Evolutionary conservation across 2,113 vertebrate species (phyloP).

Genomic region (Hippotragus niger): DNA sequence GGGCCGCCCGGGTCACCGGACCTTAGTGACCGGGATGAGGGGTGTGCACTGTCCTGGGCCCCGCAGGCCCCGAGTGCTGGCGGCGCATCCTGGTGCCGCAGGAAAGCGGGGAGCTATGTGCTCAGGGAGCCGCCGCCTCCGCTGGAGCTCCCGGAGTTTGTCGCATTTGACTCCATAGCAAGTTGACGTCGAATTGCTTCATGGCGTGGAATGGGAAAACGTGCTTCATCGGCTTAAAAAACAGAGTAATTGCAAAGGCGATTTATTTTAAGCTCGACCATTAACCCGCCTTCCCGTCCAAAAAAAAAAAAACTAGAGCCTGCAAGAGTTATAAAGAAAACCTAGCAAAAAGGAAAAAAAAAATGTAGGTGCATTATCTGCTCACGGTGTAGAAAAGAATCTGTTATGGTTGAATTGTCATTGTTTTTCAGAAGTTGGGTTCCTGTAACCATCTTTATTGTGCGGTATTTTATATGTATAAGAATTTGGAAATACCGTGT

Average conservation of each 20-base stretch:
- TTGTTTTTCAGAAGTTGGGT: slow-evolving; percentile 57
- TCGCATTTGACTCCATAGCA: slow-evolving; percentile 62
- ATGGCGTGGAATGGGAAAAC: slow-evolving; percentile 16
- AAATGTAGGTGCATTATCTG: not conserved
- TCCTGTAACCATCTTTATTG: slow-evolving; percentile 49
- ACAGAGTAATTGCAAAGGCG: not conserved
- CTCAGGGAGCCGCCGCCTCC: slow-evolving; percentile 27
- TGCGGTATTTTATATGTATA: slow-evolving; percentile 24
- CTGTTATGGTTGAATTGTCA: not conserved
- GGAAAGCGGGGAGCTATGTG: slow-evolving; percentile 4
- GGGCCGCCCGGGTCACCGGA: not conserved
- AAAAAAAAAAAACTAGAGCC: not conserved
- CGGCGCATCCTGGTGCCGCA: slow-evolving; percentile 1
- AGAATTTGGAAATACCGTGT: slow-evolving; percentile 40
- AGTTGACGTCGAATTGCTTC: slow-evolving; percentile 62
- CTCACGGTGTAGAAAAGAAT: not conserved
- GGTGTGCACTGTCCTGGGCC: not conserved
- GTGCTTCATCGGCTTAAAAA: not conserved
- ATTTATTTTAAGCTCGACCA: slow-evolving; percentile 17
- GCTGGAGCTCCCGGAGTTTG: slow-evolving; percentile 51
- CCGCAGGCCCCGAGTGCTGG: not conserved
- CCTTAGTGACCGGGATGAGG: slow-evolving; percentile 34
- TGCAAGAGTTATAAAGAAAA: not conserved
- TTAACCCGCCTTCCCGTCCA: not conserved
- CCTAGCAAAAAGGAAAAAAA: not conserved